Evolutionary conservation across 2,888 invertebrate species (phyloP).

Genomic region (Lepidochrysops patricia): DNA sequence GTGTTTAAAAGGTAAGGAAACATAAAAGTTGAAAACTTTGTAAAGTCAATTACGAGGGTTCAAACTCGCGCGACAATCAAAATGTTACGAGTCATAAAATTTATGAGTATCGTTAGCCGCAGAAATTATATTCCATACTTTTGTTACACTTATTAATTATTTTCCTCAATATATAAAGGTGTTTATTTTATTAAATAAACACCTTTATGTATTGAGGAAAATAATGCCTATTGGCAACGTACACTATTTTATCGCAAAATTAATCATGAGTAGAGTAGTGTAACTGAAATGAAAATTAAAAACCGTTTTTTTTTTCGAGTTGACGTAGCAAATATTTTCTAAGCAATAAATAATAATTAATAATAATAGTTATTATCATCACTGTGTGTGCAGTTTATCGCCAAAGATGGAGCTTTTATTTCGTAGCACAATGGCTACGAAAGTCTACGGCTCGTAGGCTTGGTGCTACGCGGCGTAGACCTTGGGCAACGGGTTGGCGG

Average conservation of each 20-base stretch:
- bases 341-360: no score
- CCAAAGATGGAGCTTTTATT: not conserved
- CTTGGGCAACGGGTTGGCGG: no score
- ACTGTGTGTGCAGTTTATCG: no score
- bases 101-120: not conserved
- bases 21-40: not conserved
- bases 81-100: conserved; percentile 5
- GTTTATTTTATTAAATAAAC: not conserved
- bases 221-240: no score
- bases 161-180: no score
- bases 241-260: no score
- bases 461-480: not conserved
- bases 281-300: no score
- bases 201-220: no score
- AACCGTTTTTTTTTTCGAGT: no score
- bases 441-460: not conserved
- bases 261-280: no score
- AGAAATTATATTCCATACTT: conserved; percentile 1
- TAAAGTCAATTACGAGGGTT: conserved; percentile 10
- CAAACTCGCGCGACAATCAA: conserved; percentile 12
- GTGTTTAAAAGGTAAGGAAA: not conserved
- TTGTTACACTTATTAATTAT: not conserved
- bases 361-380: no score
- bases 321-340: no score
- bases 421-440: not conserved